Percentiles rank a stretch among this genome's conserved stretches.
Conservation (phyloP, 2,797 vertebrate species). For the Phataginus tricuspis region DNA sequence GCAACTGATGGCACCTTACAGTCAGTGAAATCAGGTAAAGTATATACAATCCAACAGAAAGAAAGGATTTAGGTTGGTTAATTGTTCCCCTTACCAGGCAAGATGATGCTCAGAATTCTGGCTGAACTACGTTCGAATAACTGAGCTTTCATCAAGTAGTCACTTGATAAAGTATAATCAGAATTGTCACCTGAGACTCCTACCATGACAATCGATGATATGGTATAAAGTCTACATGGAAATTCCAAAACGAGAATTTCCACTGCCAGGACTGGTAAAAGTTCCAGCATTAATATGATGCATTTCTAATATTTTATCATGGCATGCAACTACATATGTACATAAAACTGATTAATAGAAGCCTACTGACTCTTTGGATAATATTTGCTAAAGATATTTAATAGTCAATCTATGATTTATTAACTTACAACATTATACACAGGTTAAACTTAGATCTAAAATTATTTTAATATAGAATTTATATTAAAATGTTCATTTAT, state of each 20-base stretch:
- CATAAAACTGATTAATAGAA: neutral
- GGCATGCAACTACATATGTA: neutral
- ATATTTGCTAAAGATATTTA: slow-evolving; percentile 7
- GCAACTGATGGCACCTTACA: neutral
- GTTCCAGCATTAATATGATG: slow-evolving; percentile 1
- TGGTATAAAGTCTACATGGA: slow-evolving; percentile 33
- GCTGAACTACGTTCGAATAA: slow-evolving; percentile 64
- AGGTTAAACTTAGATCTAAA: slow-evolving; percentile 24
- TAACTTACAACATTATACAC: neutral
- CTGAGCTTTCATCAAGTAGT: slow-evolving; percentile 52
- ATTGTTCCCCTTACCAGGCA: slow-evolving; percentile 47
- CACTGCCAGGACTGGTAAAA: neutral
- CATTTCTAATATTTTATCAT: neutral
- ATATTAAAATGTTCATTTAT: slow-evolving; percentile 49
- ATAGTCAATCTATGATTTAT: slow-evolving; percentile 26
- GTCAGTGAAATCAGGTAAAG: slow-evolving; percentile 44
- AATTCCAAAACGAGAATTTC: slow-evolving; percentile 58
- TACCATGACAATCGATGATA: slow-evolving; percentile 59
- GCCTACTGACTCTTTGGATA: neutral
- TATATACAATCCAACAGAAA: slow-evolving; percentile 23
- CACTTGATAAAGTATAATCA: slow-evolving; percentile 65
- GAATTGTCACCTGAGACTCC: slow-evolving; percentile 64
- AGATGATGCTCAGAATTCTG: slow-evolving; percentile 44
- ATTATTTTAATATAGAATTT: slow-evolving; percentile 30
- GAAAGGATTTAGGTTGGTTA: slow-evolving; percentile 43